phyloP scores from a whole-genome alignment of 2,797 vertebrate genomes.

The Tachyglossus aculeatus region DNA sequence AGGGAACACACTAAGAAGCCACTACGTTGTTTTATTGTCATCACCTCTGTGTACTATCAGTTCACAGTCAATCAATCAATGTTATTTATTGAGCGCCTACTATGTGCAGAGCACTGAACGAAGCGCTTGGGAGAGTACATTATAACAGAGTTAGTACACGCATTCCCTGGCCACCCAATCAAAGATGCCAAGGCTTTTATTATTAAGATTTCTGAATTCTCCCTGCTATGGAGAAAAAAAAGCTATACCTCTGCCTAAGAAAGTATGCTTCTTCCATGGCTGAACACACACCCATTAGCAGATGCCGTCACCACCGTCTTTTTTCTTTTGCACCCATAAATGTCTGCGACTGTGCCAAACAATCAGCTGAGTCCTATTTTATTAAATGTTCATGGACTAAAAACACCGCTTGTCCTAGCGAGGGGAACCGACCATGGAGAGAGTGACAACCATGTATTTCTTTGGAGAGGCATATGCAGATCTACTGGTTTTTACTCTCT shows the following conservation, averaged over 20 bases:
- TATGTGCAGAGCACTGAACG: too few relatives aligned
- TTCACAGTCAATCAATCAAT: too few relatives aligned
- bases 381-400: constrained; percentile 22
- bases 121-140: too few relatives aligned
- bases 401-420: constrained; percentile 21
- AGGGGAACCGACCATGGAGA: too few relatives aligned
- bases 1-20: constrained; percentile 21
- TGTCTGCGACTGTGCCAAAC: constrained; percentile 14
- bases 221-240: constrained; percentile 16
- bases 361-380: constrained; percentile 36
- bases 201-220: constrained; percentile 23
- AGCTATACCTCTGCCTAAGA: too few relatives aligned
- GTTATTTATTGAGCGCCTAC: too few relatives aligned
- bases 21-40: background rate
- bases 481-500: constrained; percentile 25
- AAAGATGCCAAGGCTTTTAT: background rate
- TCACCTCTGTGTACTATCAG: constrained; percentile 21
- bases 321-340: background rate
- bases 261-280: constrained; percentile 28
- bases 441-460: too few relatives aligned
- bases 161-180: too few relatives aligned
- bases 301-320: constrained; percentile 27
- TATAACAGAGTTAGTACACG: too few relatives aligned
- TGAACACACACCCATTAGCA: constrained; percentile 34
- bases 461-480: constrained; percentile 18